Percentiles rank a stretch among this genome's conserved stretches.
These are phyloP conservation scores for Synergus japonicus DNA, from an alignment of 2,888 invertebrate species.

Conservation along the genomic window DNA sequence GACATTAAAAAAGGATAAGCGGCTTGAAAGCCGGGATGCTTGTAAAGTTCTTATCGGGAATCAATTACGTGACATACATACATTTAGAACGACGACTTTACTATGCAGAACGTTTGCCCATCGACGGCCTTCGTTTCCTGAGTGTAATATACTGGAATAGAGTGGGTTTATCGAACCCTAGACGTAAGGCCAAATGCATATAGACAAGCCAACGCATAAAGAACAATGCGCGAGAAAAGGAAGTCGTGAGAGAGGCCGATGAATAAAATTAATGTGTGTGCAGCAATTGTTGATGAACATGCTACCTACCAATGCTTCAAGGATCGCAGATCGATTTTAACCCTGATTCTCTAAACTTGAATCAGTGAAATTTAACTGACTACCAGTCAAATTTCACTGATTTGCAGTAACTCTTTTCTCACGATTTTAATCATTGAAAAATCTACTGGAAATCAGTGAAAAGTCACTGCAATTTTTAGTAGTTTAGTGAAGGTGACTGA, in stretches of 20 bases:
- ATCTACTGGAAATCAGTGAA: too few relatives aligned
- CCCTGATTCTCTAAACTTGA: too few relatives aligned
- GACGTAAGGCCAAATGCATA: slow-evolving; percentile 28
- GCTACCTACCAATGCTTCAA: not conserved
- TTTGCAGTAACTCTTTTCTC: too few relatives aligned
- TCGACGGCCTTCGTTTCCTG: slow-evolving; percentile 38
- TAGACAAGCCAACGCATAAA: slow-evolving; percentile 25
- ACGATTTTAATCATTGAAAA: too few relatives aligned
- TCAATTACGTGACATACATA: slow-evolving; percentile 36
- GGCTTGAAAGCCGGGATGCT: slow-evolving; percentile 11
- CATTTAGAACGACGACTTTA: slow-evolving; percentile 14
- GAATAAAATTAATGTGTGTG: slow-evolving; percentile 10
- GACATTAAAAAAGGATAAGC: slow-evolving; percentile 26
- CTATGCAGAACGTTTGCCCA: slow-evolving; percentile 21
- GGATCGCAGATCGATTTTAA: slow-evolving; percentile 15
- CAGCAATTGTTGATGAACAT: not conserved
- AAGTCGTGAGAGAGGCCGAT: slow-evolving; percentile 37
- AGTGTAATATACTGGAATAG: slow-evolving; percentile 32
- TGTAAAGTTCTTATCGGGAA: slow-evolving; percentile 36
- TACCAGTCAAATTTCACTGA: too few relatives aligned
- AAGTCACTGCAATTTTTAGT: too few relatives aligned
- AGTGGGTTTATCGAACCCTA: slow-evolving; percentile 38
- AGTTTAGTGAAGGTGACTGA: too few relatives aligned
- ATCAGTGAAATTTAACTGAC: too few relatives aligned
- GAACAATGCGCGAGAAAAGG: slow-evolving; percentile 36